Conservation (phyloP, 2,113 vertebrate species). For the cat (Felis catus) region DNA sequence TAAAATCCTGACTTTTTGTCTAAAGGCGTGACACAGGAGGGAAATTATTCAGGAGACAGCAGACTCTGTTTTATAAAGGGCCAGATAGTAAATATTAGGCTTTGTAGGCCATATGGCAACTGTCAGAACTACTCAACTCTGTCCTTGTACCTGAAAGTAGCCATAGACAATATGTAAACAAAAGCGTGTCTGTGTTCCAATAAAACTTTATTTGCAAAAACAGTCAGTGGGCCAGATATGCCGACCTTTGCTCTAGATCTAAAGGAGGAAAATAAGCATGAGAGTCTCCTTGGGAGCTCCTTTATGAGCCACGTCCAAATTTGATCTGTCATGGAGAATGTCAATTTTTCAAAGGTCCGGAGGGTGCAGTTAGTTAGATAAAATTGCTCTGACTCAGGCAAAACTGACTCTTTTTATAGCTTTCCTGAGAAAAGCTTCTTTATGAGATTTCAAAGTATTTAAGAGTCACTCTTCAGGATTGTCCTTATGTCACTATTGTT, state of each 20-base stretch:
- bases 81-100: not conserved
- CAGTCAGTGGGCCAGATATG: not conserved
- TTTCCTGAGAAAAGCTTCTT: slow-evolving; percentile 60
- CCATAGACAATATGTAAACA: not conserved
- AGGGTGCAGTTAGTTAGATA: slow-evolving; percentile 45
- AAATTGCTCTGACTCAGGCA: slow-evolving; percentile 66
- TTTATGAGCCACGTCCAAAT: slow-evolving; percentile 24
- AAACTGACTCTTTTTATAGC: slow-evolving; percentile 68
- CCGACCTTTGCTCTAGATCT: not conserved
- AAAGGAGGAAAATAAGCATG: slow-evolving; percentile 15
- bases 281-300: not conserved
- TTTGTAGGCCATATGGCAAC: not conserved
- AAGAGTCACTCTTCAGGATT: slow-evolving; percentile 63
- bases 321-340: slow-evolving; percentile 55
- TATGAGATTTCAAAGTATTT: slow-evolving; percentile 52
- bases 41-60: not conserved
- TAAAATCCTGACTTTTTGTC: not conserved
- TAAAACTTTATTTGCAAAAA: slow-evolving; percentile 69
- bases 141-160: not conserved
- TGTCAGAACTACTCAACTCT: not conserved
- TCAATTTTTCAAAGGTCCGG: slow-evolving; percentile 45
- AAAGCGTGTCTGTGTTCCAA: slow-evolving; percentile 12
- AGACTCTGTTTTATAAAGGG: not conserved
- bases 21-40: not conserved
- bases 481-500: slow-evolving; percentile 43